These are phyloP conservation scores for Scaptomyza reducta DNA, from an alignment of 2,888 invertebrate species.

Conservation along the genomic window DNA sequence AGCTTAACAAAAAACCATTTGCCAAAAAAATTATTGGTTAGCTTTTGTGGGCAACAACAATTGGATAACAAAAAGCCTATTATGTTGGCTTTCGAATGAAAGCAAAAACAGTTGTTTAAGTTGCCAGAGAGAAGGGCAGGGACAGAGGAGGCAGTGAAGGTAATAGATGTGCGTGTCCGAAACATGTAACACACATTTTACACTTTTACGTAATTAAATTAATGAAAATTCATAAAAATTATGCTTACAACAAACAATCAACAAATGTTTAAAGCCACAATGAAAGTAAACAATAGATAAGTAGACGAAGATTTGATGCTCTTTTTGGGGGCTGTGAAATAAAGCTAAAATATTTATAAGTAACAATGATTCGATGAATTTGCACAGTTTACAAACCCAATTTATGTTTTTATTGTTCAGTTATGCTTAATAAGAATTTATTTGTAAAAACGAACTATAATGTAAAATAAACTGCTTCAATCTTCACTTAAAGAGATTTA, in stretches of 20 bases:
- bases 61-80: conserved; percentile 45
- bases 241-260: conserved; percentile 58
- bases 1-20: conserved; percentile 38
- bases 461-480: too few species aligned
- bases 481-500: too few species aligned
- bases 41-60: conserved; percentile 33
- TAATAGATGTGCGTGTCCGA: conserved; percentile 56
- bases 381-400: too few species aligned
- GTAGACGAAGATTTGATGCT: conserved; percentile 32
- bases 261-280: conserved; percentile 30
- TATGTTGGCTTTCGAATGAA: conserved; percentile 69
- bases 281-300: conserved; percentile 26
- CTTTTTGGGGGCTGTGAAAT: conserved; percentile 11
- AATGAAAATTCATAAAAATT: conserved; percentile 61
- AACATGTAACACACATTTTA: conserved; percentile 55
- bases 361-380: too few species aligned
- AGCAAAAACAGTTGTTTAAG: conserved; percentile 47
- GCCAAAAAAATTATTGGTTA: conserved; percentile 30
- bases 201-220: conserved; percentile 74
- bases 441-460: too few species aligned
- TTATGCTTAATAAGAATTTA: too few species aligned
- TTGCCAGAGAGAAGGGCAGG: conserved; percentile 11
- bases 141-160: conserved; percentile 2
- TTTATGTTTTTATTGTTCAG: too few species aligned
- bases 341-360: not conserved